Conservation (phyloP, 2,888 invertebrate species). For the Mesoligia furuncula region DNA sequence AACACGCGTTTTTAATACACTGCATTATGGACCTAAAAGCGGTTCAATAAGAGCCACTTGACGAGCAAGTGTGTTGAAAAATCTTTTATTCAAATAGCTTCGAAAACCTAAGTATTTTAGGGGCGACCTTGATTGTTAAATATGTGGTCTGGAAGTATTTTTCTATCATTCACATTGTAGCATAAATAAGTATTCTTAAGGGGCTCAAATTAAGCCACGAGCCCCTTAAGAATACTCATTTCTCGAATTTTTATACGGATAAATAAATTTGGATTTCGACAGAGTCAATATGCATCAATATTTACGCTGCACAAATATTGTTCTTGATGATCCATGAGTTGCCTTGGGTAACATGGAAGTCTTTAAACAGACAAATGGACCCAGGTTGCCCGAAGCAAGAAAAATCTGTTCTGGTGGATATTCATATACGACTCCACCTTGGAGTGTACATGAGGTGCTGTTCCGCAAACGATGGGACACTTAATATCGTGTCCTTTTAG, state of each 20-base stretch:
- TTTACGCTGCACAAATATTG: no score
- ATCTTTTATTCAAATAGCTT: slow-evolving; percentile 63
- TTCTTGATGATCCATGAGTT: not conserved
- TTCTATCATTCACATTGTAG: no score
- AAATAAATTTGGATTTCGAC: not conserved
- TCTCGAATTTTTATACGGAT: not conserved
- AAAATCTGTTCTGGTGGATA: not conserved
- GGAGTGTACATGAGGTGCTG: not conserved
- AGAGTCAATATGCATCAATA: no score
- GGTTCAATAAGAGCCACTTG: no score
- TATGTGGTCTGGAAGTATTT: slow-evolving; percentile 51
- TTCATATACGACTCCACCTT: not conserved
- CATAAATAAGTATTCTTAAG: not conserved
- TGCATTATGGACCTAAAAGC: no score
- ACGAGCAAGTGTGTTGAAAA: no score
- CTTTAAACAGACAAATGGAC: no score
- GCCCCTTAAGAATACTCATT: not conserved
- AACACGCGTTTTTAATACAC: no score
- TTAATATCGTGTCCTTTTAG: not conserved
- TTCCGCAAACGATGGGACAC: not conserved
- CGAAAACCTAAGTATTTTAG: slow-evolving; percentile 26
- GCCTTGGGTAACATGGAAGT: not conserved
- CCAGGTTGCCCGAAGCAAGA: no score
- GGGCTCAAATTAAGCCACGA: not conserved
- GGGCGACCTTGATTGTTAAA: slow-evolving; percentile 34